Base-by-base conservation (phyloP, 2,113 vertebrate genomes). In the Phylloscopus trochilus region DNA sequence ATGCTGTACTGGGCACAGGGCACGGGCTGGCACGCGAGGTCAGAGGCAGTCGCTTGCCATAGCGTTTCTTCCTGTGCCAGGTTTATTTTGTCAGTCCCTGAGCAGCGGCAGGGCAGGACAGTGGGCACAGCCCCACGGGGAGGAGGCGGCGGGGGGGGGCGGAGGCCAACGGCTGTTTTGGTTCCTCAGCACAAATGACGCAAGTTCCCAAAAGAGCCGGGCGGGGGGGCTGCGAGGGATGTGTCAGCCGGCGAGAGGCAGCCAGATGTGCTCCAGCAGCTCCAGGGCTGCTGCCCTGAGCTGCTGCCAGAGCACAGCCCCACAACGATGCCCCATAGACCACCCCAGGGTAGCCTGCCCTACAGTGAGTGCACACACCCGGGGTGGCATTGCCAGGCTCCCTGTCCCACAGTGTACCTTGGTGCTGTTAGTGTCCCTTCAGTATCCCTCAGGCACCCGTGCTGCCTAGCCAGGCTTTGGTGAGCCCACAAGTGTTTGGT, bases 121-220 rank as follows among this genome's bases (percentile, higher is more conserved):
- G 63, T 6, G 72, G 81, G 75, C 81, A 63, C 33, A 33, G 63
- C n/a, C 81, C 49, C 59, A 15, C 4, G 49, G 92, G 62, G 46
- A 18, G 27, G 63, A 46, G 85, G 18, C 2, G 2, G 21, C 22
- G 18, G 4, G 33, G 15, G 23, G 4, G 17, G 19, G 27, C 5
- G 13, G 52, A 7, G 35, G 55, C 51, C 44, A 11, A 26, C 8
- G 26, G 63, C 47, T 91, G 94, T 94, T 96, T 92, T 94, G 55
- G 6, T 83, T 92, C 72, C 9, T 83, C 35, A 68, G 72, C 95
- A 64, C 81, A 84, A 92, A 76, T 96, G 95, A 95, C 81, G 91
- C 90, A 90, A 92, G 73, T 94, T 94, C 85, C 78, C 92, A 77
- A 89, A 82, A 88, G 80, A 90, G 59, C 75, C 4, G 2, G 35